Base-by-base conservation (phyloP, 2,797 vertebrate species). In the Notoglanidium macrostoma region DNA sequence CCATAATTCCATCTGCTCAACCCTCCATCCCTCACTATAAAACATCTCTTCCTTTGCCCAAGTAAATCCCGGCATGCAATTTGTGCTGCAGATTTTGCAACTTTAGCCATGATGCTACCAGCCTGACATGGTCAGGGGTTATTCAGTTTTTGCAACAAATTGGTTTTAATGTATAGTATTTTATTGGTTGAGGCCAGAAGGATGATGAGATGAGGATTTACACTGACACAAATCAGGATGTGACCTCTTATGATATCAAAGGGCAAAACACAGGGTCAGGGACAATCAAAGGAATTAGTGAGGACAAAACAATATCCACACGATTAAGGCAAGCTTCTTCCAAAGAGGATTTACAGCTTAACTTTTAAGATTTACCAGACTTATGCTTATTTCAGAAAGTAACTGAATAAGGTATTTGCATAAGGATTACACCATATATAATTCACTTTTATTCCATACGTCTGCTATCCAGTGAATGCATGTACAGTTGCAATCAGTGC, bases 341-440 rank as follows among this genome's bases (percentile, higher is more conserved):
- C 92, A 96, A 96, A 96, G 95, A 95, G 96, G 96, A 96, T 96
- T 96, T 96, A 91, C 90, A 94, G 96, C 94, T 96, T 96, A 96
- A 96, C 94, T 95, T 95, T 96, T 92, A 96, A 96, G 95, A 96
- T 96, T 95, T 94, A 94, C 94, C 93, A 94, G 95, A 95, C 95
- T 95, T 95, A 93, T 94, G 26, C 93, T 95, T 90, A 93, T 93
- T 93, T 94, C 93, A 92, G 92, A 91, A 91, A 94, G 91, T 96
- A 96, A 96, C 94, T 95, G 95, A 96, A 96, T 95, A 94, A 95
- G 87, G 92, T 90, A 94, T 95, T 95, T 95, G 93, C 94, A 95
- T 95, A 92, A 91, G 94, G 93, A 95, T 95, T 95, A 95, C 91
- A 88, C 89, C 90, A 90, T 83, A 88, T 91, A 90, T 93, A 93